Base-by-base conservation (phyloP, 2,888 invertebrate genomes). In the Scaptomyza caliginosa region DNA sequence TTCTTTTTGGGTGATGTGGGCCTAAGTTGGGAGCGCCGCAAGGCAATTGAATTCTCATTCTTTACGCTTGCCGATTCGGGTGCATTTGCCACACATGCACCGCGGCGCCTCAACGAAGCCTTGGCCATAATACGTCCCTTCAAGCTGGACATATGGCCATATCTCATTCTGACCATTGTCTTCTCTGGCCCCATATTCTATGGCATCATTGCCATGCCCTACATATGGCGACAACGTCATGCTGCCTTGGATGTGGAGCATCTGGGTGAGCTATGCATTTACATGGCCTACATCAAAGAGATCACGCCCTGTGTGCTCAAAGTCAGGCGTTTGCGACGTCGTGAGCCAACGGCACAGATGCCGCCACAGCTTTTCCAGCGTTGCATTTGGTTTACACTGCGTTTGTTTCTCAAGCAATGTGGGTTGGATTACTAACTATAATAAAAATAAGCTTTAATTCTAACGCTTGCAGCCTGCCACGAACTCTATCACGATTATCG, bases 1-100 rank as follows among this genome's bases (percentile, higher is more conserved):
- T 93, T 96, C 80, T 94, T 95, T 79, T 92, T 96, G 30, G 96
- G 96, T 0, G 96, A 96, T 80, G 94, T 95, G 1, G 94, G 94
- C 0, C 92, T 96, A 77, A 95, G 95, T 0, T 94, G 94, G 92
- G 95, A 96, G 83, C 92, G 95, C 3, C 92, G 94, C 11, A 94
- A 94, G 77, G 95, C 94, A 0, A 95, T 95, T 0, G 95, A 96
- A 83, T 96, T 95, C 91, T 95, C 95, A 0, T 95, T 95, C 83
- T 92, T 95, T 54, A 96, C 95, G 0, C 90, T 96, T 34, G 95
- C 95, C 0, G 96, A 96, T 83, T 95, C 95, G 16, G 95, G 95
- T 0, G 95, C 95, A 0, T 96, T 96, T 84, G 92, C 95, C 1
- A 96, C 95, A 0, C 95, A 95, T 74, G 94, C 95, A 0, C 95